Base-by-base conservation (phyloP, 2,797 vertebrate genomes). In the Graptemys geographica region DNA sequence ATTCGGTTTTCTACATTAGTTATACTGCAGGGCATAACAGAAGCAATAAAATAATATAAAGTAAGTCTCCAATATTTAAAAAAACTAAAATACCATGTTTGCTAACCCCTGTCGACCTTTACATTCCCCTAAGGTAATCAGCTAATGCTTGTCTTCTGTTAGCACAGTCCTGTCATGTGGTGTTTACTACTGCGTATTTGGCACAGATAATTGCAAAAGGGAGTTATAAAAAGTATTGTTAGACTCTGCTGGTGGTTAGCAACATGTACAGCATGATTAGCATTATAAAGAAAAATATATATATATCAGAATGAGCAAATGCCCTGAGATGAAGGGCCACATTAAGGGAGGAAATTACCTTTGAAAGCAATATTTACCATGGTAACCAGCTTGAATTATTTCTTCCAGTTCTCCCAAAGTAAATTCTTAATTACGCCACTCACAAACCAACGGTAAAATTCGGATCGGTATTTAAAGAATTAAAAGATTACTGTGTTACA, bases 211-310 rank as follows among this genome's bases (percentile, higher is more conserved):
- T 37, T 57, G 91, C 85, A 86, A 84, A 89, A 23, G 94, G 91
- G 91, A 95, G 79, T 86, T 72, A 83, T 86, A 87, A 93, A 93
- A 93, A 92, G 81, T 85, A 21, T 85, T 25, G 53, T 31, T 52
- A 78, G 92, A 72, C 41, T 81, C 90, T 49, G 81, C 69, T 27
- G 23, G 3, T 15, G 81, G 79, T 80, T 33, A 74, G 62, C 72
- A 90, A 87, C 81, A 83, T 0, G 76, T 33, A 25, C 3, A 13
- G 83, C 83, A 11, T 44, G 78, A 92, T 87, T 55, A 31, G 57
- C 55, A 4, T 1, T 72, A 89, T 57, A 92, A 59, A 59, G 89
- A 76, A 84, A 47, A 41, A 41, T 5, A 25, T 6, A 25, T 6
- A 25, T 49, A 81, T 5, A 13, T 28, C 11, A 31, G 5, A 6